Conservation (phyloP, 2,797 vertebrate species). For the Acridotheres tristis region DNA sequence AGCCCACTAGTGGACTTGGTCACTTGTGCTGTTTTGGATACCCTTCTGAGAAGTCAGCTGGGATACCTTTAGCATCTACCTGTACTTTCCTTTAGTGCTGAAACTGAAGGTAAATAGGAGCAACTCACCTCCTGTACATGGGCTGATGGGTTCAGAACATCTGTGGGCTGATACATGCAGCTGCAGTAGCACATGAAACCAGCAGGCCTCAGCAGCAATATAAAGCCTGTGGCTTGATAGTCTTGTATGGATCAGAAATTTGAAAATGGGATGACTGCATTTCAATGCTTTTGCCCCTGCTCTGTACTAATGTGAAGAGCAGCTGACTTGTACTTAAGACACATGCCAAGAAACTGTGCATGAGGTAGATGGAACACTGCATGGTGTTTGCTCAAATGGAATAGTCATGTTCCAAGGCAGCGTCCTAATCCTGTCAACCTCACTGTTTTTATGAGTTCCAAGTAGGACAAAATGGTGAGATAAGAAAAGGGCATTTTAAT, state of each 20-base stretch:
- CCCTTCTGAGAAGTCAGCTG: neutral
- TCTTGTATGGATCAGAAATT: neutral
- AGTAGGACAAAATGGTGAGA: neutral
- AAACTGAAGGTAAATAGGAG: neutral
- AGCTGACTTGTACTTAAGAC: neutral
- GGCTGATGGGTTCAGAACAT: neutral
- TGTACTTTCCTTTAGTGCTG: neutral
- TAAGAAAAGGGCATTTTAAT: neutral
- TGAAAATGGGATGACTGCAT: neutral
- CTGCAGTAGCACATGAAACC: neutral
- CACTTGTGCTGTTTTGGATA: neutral
- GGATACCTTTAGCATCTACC: neutral
- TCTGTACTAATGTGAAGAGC: neutral
- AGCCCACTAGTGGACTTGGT: neutral
- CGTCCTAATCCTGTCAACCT: constrained; percentile 40
- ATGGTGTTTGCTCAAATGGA: neutral
- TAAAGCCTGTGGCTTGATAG: neutral
- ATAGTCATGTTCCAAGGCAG: neutral
- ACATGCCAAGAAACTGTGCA: neutral
- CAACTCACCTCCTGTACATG: neutral
- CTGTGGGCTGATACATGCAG: neutral
- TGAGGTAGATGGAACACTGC: neutral
- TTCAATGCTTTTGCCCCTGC: neutral
- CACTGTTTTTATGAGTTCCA: neutral
- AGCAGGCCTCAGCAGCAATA: neutral